phyloP scores from a whole-genome alignment of 2,113 vertebrate genomes.

The Accipiter virgatus region DNA sequence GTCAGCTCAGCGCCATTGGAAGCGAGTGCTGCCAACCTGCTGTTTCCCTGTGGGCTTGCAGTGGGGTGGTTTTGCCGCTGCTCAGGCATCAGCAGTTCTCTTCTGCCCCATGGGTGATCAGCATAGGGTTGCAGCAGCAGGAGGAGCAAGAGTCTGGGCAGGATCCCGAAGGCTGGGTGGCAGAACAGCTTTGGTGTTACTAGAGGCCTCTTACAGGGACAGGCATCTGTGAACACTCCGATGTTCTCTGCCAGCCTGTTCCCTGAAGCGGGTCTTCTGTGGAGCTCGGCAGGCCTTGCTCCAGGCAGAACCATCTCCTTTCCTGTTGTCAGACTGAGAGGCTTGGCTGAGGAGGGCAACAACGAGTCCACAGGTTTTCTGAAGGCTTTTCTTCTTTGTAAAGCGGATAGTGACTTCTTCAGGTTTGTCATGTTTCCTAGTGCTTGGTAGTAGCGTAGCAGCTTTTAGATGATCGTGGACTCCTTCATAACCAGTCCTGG shows the following conservation, averaged over 20 bases:
- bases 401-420: background rate
- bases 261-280: background rate
- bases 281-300: background rate
- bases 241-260: background rate
- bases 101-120: background rate
- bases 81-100: background rate
- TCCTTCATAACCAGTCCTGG: background rate
- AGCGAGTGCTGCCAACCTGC: fast-evolving
- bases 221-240: background rate
- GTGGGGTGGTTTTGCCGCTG: background rate
- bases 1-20: background rate
- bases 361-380: background rate
- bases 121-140: background rate
- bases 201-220: background rate
- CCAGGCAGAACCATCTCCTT: background rate
- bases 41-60: background rate
- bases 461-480: background rate
- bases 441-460: background rate
- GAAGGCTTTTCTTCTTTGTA: background rate
- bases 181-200: background rate
- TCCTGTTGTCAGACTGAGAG: background rate
- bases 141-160: background rate
- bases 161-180: background rate
- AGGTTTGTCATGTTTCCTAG: background rate
- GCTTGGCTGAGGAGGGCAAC: background rate